Conservation (phyloP, 2,113 vertebrate species). For the Microcebus murinus region DNA sequence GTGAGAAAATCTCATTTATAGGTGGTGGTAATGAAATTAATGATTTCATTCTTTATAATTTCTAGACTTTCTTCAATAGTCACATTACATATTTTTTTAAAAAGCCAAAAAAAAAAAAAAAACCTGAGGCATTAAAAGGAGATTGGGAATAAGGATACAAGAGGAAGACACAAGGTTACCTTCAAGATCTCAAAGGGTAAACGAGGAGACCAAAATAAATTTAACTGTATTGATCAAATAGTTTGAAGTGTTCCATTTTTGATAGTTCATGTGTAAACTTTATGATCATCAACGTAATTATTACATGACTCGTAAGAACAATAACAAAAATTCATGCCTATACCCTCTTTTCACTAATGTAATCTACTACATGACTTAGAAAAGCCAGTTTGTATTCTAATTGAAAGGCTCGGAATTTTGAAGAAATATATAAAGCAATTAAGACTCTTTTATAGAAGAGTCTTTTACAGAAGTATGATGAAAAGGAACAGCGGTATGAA, state of each 20-base stretch:
- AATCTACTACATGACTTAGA: neutral
- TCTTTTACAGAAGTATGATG: neutral
- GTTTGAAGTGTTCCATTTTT: neutral
- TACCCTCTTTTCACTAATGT: neutral
- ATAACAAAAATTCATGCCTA: neutral
- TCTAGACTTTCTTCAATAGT: neutral
- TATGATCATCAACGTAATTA: neutral
- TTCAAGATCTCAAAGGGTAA: neutral
- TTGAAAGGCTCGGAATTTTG: neutral
- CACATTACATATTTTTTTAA: neutral
- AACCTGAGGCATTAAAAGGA: neutral
- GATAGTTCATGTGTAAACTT: neutral
- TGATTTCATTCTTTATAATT: neutral
- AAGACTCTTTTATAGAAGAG: neutral
- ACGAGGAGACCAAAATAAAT: neutral
- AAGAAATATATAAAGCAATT: neutral
- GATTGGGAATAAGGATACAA: neutral
- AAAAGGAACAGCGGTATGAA: neutral
- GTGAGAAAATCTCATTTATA: neutral
- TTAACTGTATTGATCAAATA: neutral
- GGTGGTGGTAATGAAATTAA: neutral
- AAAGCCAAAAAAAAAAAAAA: neutral
- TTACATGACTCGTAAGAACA: neutral
- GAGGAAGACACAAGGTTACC: neutral
- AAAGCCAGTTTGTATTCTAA: neutral